phyloP scores from a whole-genome alignment of 2,113 vertebrate species.

The Corvus cornix region DNA sequence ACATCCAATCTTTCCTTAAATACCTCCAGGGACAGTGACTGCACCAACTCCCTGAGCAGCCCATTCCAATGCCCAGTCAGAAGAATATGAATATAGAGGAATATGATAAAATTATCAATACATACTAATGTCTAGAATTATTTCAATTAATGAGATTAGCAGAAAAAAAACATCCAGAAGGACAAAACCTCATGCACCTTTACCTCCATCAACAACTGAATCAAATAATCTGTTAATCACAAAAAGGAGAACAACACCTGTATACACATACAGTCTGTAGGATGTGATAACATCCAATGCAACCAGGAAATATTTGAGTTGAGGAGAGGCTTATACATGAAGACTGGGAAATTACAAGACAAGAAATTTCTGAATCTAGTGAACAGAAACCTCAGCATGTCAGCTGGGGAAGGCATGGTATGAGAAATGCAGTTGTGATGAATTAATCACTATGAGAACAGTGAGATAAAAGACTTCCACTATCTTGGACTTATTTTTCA shows the following conservation, averaged over 20 bases:
- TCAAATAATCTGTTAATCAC: conserved; percentile 68
- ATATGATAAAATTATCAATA: background rate
- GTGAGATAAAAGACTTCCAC: background rate
- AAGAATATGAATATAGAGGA: background rate
- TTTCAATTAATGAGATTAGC: conserved; percentile 41
- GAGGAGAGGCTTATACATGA: conserved; percentile 53
- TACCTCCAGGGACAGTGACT: background rate
- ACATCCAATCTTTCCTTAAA: background rate
- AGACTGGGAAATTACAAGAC: conserved; percentile 55
- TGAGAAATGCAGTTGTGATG: conserved; percentile 31
- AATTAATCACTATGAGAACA: conserved; percentile 43
- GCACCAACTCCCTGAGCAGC: background rate
- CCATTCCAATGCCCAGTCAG: background rate
- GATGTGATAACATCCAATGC: conserved; percentile 65
- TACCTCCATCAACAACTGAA: conserved; percentile 45
- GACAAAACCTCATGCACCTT: background rate
- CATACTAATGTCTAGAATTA: conserved; percentile 37
- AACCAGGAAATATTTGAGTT: conserved; percentile 65
- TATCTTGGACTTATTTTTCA: background rate
- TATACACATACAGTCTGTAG: conserved; percentile 35
- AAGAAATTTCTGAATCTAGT: conserved; percentile 58
- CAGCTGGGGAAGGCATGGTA: conserved; percentile 1
- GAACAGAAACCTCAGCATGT: conserved; percentile 38
- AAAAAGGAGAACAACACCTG: conserved; percentile 52
- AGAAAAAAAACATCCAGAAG: conserved; percentile 29